These are phyloP conservation scores for Mesochorus sp. DNA, from an alignment of 2,888 invertebrate genomes.

Conservation along the genomic window DNA sequence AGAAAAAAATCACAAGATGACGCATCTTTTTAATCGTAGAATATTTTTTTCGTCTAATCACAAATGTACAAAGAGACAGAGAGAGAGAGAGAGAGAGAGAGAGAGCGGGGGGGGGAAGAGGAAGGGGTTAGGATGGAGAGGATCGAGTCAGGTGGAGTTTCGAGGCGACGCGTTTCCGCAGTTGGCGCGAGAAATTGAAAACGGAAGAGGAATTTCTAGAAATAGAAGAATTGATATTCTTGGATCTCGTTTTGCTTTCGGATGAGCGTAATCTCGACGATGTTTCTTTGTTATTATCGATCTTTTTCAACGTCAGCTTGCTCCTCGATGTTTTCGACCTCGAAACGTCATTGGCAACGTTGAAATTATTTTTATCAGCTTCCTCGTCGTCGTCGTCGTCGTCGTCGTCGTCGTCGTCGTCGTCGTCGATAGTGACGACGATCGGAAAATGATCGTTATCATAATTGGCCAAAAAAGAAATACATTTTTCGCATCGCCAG, in stretches of 20 bases:
- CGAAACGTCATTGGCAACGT: conserved; percentile 1
- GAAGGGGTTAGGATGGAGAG: background rate
- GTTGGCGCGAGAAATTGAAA: background rate
- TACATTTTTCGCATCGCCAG: conserved; percentile 72
- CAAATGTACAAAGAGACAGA: conserved; percentile 11
- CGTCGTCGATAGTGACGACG: conserved; percentile 10
- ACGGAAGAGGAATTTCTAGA: conserved; percentile 21
- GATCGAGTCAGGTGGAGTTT: conserved; percentile 65
- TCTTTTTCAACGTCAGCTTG: background rate
- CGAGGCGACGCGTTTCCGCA: conserved; percentile 69
- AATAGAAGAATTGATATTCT: background rate
- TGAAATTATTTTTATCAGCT: background rate
- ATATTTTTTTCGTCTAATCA: background rate
- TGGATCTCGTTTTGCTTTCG: background rate
- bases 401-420: background rate
- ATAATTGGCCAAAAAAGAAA: too few species aligned
- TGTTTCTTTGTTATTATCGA: background rate
- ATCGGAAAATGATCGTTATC: background rate
- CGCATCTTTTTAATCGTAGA: background rate
- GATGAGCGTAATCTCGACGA: background rate
- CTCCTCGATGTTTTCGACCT: background rate
- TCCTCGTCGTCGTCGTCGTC: background rate
- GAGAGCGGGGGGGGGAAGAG: background rate
- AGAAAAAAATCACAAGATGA: background rate
- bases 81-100: background rate